phyloP scores from a whole-genome alignment of 2,888 invertebrate genomes.

The Eubasilissa splendida region DNA sequence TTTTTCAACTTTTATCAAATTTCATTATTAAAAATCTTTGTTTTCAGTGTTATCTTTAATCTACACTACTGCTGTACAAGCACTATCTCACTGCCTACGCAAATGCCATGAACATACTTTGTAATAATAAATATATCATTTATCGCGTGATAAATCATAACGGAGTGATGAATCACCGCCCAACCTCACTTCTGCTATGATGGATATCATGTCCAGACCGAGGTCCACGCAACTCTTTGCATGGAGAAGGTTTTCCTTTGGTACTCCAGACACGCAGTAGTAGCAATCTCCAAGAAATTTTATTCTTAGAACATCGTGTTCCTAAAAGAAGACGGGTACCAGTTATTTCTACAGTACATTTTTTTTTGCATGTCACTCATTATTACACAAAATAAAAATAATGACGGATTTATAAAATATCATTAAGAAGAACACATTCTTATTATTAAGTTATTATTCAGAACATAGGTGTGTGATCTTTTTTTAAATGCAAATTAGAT shows the following conservation, averaged over 20 bases:
- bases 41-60: too few relatives aligned
- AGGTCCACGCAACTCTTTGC: conserved; percentile 93
- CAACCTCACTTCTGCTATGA: conserved; percentile 86
- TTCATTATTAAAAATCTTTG: too few relatives aligned
- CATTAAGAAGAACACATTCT: too few relatives aligned
- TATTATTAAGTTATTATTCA: too few relatives aligned
- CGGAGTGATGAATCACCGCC: conserved; percentile 36
- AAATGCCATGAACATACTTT: neutral
- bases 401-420: too few relatives aligned
- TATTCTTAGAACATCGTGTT: conserved; percentile 85
- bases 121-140: neutral
- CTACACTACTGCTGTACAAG: neutral
- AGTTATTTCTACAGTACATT: too few relatives aligned
- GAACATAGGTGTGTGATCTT: too few relatives aligned
- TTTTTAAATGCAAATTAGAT: too few relatives aligned
- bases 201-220: conserved; percentile 93
- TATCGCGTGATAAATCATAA: neutral
- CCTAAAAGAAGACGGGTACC: conserved; percentile 65
- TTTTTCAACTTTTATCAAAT: too few relatives aligned
- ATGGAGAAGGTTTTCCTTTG: conserved; percentile 83
- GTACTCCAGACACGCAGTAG: conserved; percentile 92
- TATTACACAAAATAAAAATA: too few relatives aligned
- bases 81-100: neutral
- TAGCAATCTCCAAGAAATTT: conserved; percentile 96
- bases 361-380: too few relatives aligned